Evolutionary conservation across 2,797 vertebrate genomes (phyloP), one percentile per base, ranked within the genome.

Genomic region (Melanotaenia nigrans): DNA sequence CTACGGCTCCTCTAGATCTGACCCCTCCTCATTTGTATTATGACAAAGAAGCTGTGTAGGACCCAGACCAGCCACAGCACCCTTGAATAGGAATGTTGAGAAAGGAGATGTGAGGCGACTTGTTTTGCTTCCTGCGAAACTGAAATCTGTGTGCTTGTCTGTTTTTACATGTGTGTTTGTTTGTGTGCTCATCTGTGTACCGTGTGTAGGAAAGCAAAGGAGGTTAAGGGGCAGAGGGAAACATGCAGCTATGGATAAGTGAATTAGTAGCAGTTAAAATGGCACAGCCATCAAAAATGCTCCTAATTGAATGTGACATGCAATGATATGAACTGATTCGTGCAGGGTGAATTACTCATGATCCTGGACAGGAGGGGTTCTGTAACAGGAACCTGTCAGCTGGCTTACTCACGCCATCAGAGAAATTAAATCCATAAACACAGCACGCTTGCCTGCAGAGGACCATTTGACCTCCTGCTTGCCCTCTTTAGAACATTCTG

Each of bases 31-130:
- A 12, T 75, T 83, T 70, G 62, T 47, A 51, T 72, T 28, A 77
- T 79, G 89, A 91, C 87, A 90, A 88, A 87, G 86, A 86, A 80
- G 81, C 87, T 82, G 90, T 88, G 86, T 83, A 60, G 81, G 77
- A 74, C 61, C 65, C 30, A 55, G 78, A 77, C 36, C 65, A 64
- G 83, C 73, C 77, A 79, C 7, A 36, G 65, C 73, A 82, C 61
- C 56, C 49, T 59, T 78, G 68, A 78, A 81, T 69, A 67, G 61
- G 56, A 73, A 68, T 30, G 30, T 32, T 40, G 38, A 64, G 62
- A 65, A 77, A 42, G 56, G 65, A 68, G 53, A 51, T 71, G 75
- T 74, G 84, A 82, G 64, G 77, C 32, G 72, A 83, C 73, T 84
- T 89, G 73, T 85, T 84, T 91, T 82, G 66, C 71, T 71, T 83